Percentiles rank a stretch among this genome's conserved stretches.
phyloP scores from a whole-genome alignment of 92 coral and sea anemone genomes.

The Zoanthus sansibaricus region DNA sequence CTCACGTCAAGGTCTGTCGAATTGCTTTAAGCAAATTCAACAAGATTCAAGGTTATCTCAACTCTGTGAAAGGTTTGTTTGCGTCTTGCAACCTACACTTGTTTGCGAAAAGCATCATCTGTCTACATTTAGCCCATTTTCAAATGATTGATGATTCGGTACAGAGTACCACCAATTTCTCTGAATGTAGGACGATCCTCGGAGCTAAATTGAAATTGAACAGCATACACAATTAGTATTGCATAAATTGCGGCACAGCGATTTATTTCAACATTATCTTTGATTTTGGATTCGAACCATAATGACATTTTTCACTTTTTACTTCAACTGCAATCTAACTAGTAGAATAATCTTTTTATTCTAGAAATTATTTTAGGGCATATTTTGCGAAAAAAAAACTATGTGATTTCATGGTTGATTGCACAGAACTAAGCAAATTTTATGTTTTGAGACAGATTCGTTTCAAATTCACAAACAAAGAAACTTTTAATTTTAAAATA shows the following conservation, averaged over 20 bases:
- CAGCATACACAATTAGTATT: neutral
- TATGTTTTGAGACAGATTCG: no score
- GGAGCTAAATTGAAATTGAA: neutral
- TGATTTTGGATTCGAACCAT: no score
- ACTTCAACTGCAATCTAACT: no score
- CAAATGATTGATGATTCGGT: neutral
- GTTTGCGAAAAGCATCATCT: neutral
- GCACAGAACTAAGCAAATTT: no score
- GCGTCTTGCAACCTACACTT: neutral
- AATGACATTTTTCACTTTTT: no score
- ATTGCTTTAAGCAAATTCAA: neutral
- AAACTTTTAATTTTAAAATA: no score
- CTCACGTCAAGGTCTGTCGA: neutral
- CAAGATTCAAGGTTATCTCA: neutral
- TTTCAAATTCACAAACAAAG: no score
- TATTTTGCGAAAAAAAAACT: no score
- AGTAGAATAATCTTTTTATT: no score
- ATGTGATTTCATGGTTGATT: no score
- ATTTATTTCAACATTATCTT: no score
- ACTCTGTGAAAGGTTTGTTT: neutral
- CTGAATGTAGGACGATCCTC: slow-evolving; percentile 6
- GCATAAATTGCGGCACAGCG: neutral
- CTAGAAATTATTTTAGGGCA: no score
- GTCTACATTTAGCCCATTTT: neutral
- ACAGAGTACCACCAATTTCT: neutral